Evolutionary conservation across 2,113 vertebrate genomes (phyloP).

Genomic region (Pimephales promelas): DNA sequence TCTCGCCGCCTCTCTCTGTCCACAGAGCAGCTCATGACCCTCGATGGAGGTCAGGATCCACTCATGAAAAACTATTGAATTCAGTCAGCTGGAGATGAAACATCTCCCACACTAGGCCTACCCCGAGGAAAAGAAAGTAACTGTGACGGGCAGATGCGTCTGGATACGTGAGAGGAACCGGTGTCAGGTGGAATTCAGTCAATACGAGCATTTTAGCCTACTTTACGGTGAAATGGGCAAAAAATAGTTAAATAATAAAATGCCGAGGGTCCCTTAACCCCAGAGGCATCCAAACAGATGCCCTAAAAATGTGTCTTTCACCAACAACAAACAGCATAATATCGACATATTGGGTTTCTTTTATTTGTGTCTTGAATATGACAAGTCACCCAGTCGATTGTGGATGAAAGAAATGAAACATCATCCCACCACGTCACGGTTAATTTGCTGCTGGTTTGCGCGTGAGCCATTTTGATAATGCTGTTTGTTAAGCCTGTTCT

Average conservation of each 20-base stretch:
- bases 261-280: background rate
- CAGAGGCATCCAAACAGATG: background rate
- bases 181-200: conserved; percentile 51
- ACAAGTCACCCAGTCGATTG: background rate
- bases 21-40: background rate
- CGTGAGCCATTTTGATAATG: background rate
- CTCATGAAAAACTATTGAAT: background rate
- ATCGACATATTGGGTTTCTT: background rate
- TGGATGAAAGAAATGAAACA: background rate
- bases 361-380: background rate
- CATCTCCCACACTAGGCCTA: conserved; percentile 5
- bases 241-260: background rate
- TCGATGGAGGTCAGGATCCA: conserved; percentile 1
- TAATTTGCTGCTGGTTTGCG: background rate
- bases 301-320: background rate
- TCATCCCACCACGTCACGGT: background rate
- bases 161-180: conserved; percentile 36
- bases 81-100: conserved; percentile 17
- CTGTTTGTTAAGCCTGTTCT: background rate
- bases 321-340: background rate
- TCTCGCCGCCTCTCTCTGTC: no score
- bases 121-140: background rate
- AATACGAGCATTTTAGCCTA: conserved; percentile 19
- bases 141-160: conserved; percentile 23
- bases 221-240: background rate